Percentiles rank a stretch among this genome's conserved stretches.
phyloP scores from a whole-genome alignment of 2,113 vertebrate species.

The Emydocephalus ijimae region DNA sequence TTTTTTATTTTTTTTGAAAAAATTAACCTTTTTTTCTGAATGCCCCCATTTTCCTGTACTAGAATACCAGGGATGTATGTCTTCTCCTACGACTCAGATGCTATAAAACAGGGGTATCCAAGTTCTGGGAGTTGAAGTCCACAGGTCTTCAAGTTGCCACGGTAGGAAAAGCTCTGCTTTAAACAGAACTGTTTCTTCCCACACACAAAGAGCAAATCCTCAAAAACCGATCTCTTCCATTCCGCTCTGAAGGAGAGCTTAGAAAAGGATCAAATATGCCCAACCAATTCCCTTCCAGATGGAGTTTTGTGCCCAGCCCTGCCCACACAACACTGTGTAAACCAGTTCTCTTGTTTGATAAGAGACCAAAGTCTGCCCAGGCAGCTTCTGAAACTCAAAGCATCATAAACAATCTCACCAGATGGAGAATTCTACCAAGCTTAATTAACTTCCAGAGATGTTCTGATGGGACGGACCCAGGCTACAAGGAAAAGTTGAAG shows the following conservation, averaged over 20 bases:
- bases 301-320: conserved; percentile 12
- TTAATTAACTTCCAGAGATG: conserved; percentile 56
- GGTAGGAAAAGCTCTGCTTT: not conserved
- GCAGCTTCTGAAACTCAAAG: conserved; percentile 47
- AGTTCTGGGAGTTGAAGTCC: not conserved
- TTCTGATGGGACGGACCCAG: conserved; percentile 44
- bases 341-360: conserved; percentile 49
- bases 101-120: not conserved
- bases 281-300: conserved; percentile 31
- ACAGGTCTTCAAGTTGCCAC: not conserved
- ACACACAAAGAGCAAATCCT: not conserved
- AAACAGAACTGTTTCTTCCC: not conserved
- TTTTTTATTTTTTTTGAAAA: not conserved
- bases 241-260: conserved; percentile 12
- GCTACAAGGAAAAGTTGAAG: conserved; percentile 5
- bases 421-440: conserved; percentile 64
- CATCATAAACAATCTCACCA: conserved; percentile 51
- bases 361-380: conserved; percentile 45
- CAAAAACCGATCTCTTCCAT: not conserved
- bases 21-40: not conserved
- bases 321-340: conserved; percentile 20
- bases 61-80: not conserved
- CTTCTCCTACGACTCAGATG: not conserved
- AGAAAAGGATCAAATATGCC: not conserved
- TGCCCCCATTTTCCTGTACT: not conserved